These are phyloP conservation scores for Acanthurus lineatus DNA, from an alignment of 2,797 vertebrate genomes.

Conservation along the genomic window DNA sequence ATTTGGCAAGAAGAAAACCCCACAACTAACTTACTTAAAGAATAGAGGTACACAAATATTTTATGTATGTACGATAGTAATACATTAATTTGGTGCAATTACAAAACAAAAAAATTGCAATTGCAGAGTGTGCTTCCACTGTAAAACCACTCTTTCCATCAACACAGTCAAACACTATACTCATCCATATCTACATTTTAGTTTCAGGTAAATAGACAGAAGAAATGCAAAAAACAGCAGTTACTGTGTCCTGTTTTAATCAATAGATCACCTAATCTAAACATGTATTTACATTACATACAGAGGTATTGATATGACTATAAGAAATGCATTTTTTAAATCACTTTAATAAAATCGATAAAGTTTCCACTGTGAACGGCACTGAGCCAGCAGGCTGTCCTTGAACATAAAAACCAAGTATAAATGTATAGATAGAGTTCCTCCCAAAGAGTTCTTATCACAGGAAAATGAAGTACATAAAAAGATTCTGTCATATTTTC, in stretches of 20 bases:
- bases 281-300: constrained; percentile 44
- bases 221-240: not conserved
- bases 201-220: constrained; percentile 12
- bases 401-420: constrained; percentile 32
- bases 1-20: constrained; percentile 14
- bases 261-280: constrained; percentile 15
- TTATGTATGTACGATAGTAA: constrained; percentile 45
- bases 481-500: constrained; percentile 12
- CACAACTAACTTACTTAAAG: not conserved
- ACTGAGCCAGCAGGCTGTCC: constrained; percentile 69
- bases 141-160: constrained; percentile 27
- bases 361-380: constrained; percentile 45
- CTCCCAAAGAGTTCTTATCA: constrained; percentile 10
- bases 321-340: constrained; percentile 13
- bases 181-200: constrained; percentile 2
- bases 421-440: constrained; percentile 46
- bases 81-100: constrained; percentile 46
- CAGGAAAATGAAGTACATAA: constrained; percentile 11
- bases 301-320: constrained; percentile 26
- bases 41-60: constrained; percentile 33
- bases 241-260: constrained; percentile 19
- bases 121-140: constrained; percentile 13
- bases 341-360: constrained; percentile 7
- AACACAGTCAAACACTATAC: constrained; percentile 6
- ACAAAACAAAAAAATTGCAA: constrained; percentile 28